Evolutionary conservation across 2,888 invertebrate species (phyloP), one percentile per base, ranked within the genome.

Genomic region (Drosophila peninsularis): DNA sequence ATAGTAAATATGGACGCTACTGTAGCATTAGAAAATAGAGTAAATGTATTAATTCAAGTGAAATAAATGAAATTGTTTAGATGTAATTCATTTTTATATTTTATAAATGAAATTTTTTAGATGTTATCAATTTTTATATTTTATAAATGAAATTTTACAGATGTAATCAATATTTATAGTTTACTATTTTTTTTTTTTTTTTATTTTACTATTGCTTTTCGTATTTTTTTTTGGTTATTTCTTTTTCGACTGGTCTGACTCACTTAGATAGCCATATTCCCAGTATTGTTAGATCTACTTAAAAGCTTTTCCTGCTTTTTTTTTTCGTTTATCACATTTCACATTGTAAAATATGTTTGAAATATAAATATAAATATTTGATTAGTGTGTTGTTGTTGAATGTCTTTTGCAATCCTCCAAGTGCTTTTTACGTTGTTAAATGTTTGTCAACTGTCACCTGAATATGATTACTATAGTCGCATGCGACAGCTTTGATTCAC

Each of bases 401-500:
- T 39, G 24, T 53, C 3, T n/a, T 34, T 47, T 37, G 14, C 10
- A 37, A 34, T 41, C 19, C 54, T 19, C 14, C 17, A 37, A 32
- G 3, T 41, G 17, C 14, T 39, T 52, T 39, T 27, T 27, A 13
- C 34, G 17, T 53, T 54, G 32, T 32, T 44, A 17, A 39, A 27
- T 39, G 21, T 39, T 52, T 42, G 63, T 68, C 34, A 55, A 64
- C 47, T 75, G 32, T 54, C 57, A 58, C 13, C 24, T 34, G 32
- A 9, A 75, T 62, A 14, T 62, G 11, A 30, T 37, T 32, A 52
- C 32, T 44, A 19, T 55, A 19, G 37, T 45, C 49, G 41, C 41
- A 64, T 39, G 57, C 49, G 72, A 53, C 54, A 65, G 49, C 37
- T 72, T 69, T 75, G 55, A 69, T 75, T 75, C 61, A 69, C 55